A percentile compares a stretch with the other conserved stretches of the same genome.
phyloP scores from a whole-genome alignment of 2,888 invertebrate genomes.

The Pemphredon lugubris region DNA sequence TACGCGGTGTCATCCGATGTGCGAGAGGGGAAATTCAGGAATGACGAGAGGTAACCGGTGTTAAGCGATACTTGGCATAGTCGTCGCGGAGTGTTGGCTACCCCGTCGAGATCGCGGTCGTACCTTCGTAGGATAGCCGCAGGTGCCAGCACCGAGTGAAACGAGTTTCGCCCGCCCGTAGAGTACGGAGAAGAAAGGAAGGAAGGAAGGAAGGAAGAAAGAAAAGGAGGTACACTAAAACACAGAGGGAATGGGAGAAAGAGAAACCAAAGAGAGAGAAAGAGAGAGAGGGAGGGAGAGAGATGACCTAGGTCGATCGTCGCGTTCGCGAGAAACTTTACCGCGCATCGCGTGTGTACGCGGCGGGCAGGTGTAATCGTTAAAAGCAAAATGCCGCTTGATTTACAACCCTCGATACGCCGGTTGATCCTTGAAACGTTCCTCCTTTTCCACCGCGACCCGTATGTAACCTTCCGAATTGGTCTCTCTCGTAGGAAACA shows the following conservation, averaged over 20 bases:
- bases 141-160: conserved; percentile 55
- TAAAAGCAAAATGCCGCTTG: conserved; percentile 6
- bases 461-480: background rate
- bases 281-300: background rate
- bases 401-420: conserved; percentile 4
- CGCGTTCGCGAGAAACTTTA: background rate
- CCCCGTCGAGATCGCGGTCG: conserved; percentile 67
- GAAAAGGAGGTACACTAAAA: background rate
- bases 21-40: conserved; percentile 5
- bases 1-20: conserved; percentile 42
- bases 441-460: background rate
- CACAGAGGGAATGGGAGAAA: background rate
- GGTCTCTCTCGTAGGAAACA: no score
- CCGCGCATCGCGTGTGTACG: no score
- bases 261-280: no score
- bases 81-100: conserved; percentile 57
- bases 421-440: conserved; percentile 2
- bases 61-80: conserved; percentile 67
- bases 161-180: conserved; percentile 50
- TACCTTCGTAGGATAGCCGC: conserved; percentile 45
- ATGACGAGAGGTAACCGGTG: conserved; percentile 55
- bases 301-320: conserved; percentile 1
- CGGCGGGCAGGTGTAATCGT: background rate
- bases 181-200: conserved; percentile 14
- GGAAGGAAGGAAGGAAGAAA: conserved; percentile 15